Evolutionary conservation across 2,113 vertebrate genomes (phyloP), one percentile per base, ranked within the genome.

Genomic region (Pseudopodoces humilis): DNA sequence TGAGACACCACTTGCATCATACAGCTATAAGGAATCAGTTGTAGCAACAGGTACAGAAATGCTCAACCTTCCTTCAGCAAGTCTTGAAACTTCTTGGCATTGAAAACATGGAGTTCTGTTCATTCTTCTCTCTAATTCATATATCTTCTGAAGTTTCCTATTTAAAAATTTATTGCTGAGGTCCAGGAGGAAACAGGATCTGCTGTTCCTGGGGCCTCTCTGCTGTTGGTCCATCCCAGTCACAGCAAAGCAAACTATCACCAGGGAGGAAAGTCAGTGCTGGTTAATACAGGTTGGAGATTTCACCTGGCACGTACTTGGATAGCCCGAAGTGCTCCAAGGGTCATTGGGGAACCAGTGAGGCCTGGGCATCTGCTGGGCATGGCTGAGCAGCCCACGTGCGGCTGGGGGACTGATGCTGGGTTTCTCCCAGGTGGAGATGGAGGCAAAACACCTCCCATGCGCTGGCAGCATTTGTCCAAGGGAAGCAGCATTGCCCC

Each of bases 161-260:
- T 43, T 28, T 63, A 52, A 70, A 79, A 74, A n/a, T 19, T 14
- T 37, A 30, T 21, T 87, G 55, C 53, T 62, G 65, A 47, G 37
- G 72, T 41, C 31, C 70, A 31, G 41, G 4, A 11, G 11, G 21
- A 35, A 63, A 39, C 46, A 49, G 64, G 59, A n/a, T 1, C 0
- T 24, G 33, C 52, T 14, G 13, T 33, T 22, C 23, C 56, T 27
- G 37, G 5, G 23, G 70, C 25, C 33, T 65, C 35, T 25, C 8
- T 28, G 27, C 50, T 46, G 53, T n/a, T 0, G 0, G 9, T 39
- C 74, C 31, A 21, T 47, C 41, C 41, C 55, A 43, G 5, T 25
- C 75, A 28, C 5, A n/a, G 41, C 41, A 35, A 27, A 21, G 41
- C 43, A 35, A 30, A 15, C 2, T 8, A 25, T 47, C 16, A 18